Base-by-base conservation (phyloP, 1,140 invertebrate species). In the Babylonia areolata region DNA sequence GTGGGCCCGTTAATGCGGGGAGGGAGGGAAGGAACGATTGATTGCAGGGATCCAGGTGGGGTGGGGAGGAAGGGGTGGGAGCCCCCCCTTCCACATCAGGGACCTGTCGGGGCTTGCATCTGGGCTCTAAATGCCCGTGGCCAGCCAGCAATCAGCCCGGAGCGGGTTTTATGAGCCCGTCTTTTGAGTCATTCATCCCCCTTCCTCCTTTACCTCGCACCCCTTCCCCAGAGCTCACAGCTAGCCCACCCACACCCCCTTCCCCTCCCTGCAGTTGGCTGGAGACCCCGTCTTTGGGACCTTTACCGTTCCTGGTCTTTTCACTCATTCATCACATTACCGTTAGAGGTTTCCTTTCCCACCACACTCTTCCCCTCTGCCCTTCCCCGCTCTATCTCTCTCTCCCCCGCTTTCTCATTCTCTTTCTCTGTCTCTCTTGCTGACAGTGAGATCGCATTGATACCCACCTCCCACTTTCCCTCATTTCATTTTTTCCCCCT, bases 321-420 rank as follows among this genome's bases (percentile, higher is more conserved):
- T 64, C 58, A 64, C 15, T n/a, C 58, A 64, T 64, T 64, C 58
- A 64, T 64, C 58, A 64, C 58, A 64, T 64, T 64, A 64, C 58
- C 58, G 58, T 75, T 75, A 39, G n/a, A 35, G 73, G 15, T 6
- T 12, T 28, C 9, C 9, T n/a, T 71, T 12, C 69, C 69, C 69
- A 9, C 28, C 69, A n/a, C 69, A 5, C 69, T 28, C 33, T 37
- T 37, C 73, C 3, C 33, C 73, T 15, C 12, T 37, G 0, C 2
- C 3, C 33, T 3, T 37, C 37, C 15, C 33, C 23, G 0, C 58
- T 64, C 9, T 64, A 12, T 64, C 58, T 64, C 58, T 64, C 58
- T 64, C 58, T 64, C 2, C 28, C 58, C 28, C 58, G 15, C 58
- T 64, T 23, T 64, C 58, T 64, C 58, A 23, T 23, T 64, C 58